These are phyloP conservation scores for Coregonus clupeaformis DNA, from an alignment of 2,113 vertebrate species.

Conservation along the genomic window DNA sequence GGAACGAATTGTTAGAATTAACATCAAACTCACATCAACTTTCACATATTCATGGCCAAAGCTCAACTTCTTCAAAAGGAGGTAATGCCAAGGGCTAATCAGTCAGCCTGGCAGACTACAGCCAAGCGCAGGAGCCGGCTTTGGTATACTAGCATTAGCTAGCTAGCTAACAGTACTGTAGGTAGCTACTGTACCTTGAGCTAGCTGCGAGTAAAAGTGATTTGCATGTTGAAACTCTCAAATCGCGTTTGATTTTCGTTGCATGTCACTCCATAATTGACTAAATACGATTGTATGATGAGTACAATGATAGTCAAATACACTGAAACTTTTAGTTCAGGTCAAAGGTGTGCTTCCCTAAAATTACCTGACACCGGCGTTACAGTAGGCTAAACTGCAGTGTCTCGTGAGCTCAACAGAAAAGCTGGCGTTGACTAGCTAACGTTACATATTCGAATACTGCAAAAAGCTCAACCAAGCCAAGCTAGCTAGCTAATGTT, in stretches of 20 bases:
- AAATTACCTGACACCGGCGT: neutral
- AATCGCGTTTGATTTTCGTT: neutral
- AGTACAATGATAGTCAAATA: neutral
- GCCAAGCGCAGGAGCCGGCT: neutral
- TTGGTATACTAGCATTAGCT: neutral
- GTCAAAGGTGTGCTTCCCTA: neutral
- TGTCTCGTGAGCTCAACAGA: conserved; percentile 2
- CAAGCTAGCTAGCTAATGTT: no score
- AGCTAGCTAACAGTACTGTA: neutral
- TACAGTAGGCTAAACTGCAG: neutral
- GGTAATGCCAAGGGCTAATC: neutral
- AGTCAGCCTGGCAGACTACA: neutral
- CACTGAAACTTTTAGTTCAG: neutral
- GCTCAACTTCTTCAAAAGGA: neutral
- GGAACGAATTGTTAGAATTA: conserved; percentile 4
- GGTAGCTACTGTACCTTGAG: no score
- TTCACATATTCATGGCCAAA: neutral
- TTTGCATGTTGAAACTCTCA: neutral
- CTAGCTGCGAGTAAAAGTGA: neutral
- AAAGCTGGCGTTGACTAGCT: neutral
- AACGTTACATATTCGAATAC: neutral
- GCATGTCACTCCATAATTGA: neutral
- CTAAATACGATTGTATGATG: neutral
- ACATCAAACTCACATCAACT: neutral
- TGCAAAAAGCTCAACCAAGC: neutral